These are phyloP conservation scores for Syngnathus acus DNA, from an alignment of 2,797 vertebrate genomes.

Conservation along the genomic window DNA sequence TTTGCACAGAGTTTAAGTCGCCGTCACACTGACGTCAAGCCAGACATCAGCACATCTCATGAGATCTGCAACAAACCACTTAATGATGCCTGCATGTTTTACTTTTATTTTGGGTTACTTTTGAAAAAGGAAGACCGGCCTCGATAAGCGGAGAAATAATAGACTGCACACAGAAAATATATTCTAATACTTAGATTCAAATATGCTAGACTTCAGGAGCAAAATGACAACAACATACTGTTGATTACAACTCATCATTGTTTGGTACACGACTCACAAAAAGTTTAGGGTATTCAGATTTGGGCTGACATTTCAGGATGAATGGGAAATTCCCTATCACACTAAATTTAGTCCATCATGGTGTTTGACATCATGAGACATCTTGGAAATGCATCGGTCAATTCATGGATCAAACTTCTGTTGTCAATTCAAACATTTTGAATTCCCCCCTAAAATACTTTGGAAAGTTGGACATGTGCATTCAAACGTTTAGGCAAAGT, in stretches of 20 bases:
- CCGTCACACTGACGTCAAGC: constrained; percentile 1
- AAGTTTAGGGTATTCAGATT: too few species aligned
- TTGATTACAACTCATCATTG: too few species aligned
- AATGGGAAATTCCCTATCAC: too few species aligned
- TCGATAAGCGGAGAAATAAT: not conserved
- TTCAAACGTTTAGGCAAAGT: not conserved
- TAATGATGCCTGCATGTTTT: not conserved
- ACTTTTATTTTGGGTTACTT: not conserved
- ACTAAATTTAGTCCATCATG: too few species aligned
- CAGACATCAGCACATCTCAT: not conserved
- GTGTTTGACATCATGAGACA: not conserved
- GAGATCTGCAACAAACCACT: not conserved
- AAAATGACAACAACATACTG: too few species aligned
- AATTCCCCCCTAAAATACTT: too few species aligned
- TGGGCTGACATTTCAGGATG: too few species aligned
- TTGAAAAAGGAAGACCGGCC: not conserved
- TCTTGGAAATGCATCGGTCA: too few species aligned
- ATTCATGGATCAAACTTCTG: not conserved
- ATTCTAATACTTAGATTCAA: not conserved
- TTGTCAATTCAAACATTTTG: not conserved
- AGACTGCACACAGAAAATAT: not conserved
- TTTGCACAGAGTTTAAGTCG: not conserved
- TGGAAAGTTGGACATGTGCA: too few species aligned
- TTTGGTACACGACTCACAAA: too few species aligned
- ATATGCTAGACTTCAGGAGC: too few species aligned